Conservation (phyloP, 2,113 vertebrate genomes). For the Pithys albifrons region DNA sequence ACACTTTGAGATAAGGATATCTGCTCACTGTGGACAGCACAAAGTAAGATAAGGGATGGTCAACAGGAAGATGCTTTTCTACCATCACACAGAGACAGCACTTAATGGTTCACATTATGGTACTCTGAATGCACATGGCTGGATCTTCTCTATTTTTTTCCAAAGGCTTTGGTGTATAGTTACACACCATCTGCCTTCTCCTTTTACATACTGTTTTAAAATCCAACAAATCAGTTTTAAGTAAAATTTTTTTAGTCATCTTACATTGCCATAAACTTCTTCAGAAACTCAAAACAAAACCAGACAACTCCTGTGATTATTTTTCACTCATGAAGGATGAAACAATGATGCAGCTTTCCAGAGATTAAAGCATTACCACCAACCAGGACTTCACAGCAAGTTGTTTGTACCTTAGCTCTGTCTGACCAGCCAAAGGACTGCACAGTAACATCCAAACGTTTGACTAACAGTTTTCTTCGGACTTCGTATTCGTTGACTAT, state of each 20-base stretch:
- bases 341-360: not conserved
- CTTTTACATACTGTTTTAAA: not conserved
- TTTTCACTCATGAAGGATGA: not conserved
- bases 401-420: slow-evolving; percentile 87
- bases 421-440: slow-evolving; percentile 99
- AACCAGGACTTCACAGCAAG: not conserved
- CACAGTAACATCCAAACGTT: slow-evolving; percentile 95
- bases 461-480: slow-evolving; percentile 93
- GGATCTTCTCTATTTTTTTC: not conserved
- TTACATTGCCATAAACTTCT: not conserved
- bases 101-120: not conserved
- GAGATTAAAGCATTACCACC: not conserved
- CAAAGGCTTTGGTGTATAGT: not conserved
- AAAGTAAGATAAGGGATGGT: not conserved
- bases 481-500: slow-evolving; percentile 96
- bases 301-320: not conserved
- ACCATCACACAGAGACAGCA: not conserved
- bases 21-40: not conserved
- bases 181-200: not conserved
- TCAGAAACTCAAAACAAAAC: not conserved
- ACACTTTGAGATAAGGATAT: not conserved
- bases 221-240: not conserved
- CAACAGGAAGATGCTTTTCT: not conserved
- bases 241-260: not conserved
- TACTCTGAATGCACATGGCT: accelerated